phyloP scores from a whole-genome alignment of 35 echinoderm and acorn worm species.

The Anneissia japonica region DNA sequence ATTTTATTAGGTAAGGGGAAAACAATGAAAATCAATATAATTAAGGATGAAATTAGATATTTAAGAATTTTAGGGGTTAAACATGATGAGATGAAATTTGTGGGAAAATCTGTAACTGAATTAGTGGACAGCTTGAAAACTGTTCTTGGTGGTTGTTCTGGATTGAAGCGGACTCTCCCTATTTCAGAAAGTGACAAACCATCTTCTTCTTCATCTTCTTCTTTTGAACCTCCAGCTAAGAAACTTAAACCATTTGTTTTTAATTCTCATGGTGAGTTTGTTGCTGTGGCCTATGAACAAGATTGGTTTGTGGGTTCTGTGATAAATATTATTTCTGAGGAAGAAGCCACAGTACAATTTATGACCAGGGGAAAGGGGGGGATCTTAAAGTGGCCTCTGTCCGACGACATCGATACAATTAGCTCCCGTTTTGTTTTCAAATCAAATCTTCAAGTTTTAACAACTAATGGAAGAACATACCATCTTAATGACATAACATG shows the following conservation, averaged over 20 bases:
- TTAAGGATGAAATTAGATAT: conserved; percentile 34
- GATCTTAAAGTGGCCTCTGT: conserved; percentile 1
- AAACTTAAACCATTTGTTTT: background rate
- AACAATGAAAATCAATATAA: background rate
- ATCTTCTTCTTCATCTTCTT: background rate
- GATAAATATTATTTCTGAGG: background rate
- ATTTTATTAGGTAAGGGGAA: background rate
- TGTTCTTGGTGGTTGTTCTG: background rate
- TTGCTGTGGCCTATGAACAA: conserved; percentile 32
- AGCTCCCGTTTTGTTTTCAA: conserved; percentile 7
- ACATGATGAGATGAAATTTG: conserved; percentile 1
- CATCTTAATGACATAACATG: too few species aligned
- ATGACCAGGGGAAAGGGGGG: conserved; percentile 7
- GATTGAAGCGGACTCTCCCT: background rate
- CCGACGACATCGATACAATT: conserved; percentile 11
- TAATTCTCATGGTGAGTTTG: conserved; percentile 12
- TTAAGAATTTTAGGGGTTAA: conserved; percentile 18
- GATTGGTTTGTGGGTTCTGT: conserved; percentile 38
- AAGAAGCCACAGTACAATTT: conserved; percentile 20
- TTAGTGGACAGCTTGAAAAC: background rate
- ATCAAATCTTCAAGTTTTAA: background rate
- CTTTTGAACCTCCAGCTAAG: background rate
- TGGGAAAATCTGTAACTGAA: background rate
- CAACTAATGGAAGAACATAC: conserved; percentile 13
- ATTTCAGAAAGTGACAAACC: background rate